phyloP scores from a whole-genome alignment of 2,888 invertebrate genomes.

The Parnassius orleans region DNA sequence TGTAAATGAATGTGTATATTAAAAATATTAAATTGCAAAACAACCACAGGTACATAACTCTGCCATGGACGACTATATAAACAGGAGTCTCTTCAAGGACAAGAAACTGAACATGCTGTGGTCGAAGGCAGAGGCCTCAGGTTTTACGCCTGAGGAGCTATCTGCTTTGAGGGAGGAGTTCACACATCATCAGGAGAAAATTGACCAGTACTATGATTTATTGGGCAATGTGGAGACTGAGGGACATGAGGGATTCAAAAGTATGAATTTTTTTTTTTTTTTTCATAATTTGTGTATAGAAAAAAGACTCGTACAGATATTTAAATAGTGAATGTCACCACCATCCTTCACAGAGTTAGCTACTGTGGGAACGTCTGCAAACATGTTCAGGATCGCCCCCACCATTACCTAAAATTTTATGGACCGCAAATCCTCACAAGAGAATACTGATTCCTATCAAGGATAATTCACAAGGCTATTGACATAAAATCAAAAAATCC shows the following conservation, averaged over 20 bases:
- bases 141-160: constrained; percentile 92
- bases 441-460: too few relatives aligned
- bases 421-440: too few relatives aligned
- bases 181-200: constrained; percentile 94
- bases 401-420: too few relatives aligned
- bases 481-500: too few relatives aligned
- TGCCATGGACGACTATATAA: constrained; percentile 80
- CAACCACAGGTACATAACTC: constrained; percentile 56
- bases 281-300: too few relatives aligned
- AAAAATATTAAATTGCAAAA: background rate
- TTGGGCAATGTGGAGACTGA: constrained; percentile 85
- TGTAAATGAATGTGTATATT: too few relatives aligned
- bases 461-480: too few relatives aligned
- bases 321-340: too few relatives aligned
- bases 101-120: constrained; percentile 94
- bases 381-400: too few relatives aligned
- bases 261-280: constrained; percentile 61
- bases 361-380: too few relatives aligned
- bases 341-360: too few relatives aligned
- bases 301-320: too few relatives aligned
- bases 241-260: constrained; percentile 82
- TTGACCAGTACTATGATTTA: constrained; percentile 92
- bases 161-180: constrained; percentile 93
- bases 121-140: constrained; percentile 93
- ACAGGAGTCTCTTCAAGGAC: constrained; percentile 92